Evolutionary conservation across 64 coral and sea anemone genomes (phyloP), one percentile per base, ranked within the genome.

Genomic region (Pachyseris speciosa): DNA sequence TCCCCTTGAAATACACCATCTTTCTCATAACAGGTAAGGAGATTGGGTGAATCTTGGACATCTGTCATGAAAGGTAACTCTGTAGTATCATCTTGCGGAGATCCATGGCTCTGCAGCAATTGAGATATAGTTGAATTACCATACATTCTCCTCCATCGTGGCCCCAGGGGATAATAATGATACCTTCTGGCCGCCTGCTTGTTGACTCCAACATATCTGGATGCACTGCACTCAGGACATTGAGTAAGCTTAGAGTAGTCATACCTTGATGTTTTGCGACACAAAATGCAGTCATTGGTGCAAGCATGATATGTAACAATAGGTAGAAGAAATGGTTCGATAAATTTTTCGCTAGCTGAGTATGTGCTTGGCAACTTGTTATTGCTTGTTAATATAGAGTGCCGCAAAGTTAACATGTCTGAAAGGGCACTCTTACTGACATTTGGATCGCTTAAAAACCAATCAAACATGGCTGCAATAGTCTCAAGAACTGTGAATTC

Each of bases 41-140:
- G 49, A 49, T 24, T 29, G 20, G 75, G 44, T 51, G 43, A 20
- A 28, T 79, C 29, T 51, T 79, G 75, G 42, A 79, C 44, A 45
- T 79, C 75, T 13, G 20, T 79, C 75, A 79, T 27, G 29, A 28
- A 15, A 15, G 9, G 29, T 51, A 44, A n/a, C 29, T 22, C 12
- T 25, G 42, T 25, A 51, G 51, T 30, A 71, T 69, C n/a, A 44
- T 55, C 84, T 26, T 47, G 37, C 16, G 33, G 25, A 55, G 9
- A 32, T 33, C 52, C 71, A 75, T 88, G 70, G 41, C 70, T 88
- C 68, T 88, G 86, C 15, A 89, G 86, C 16, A 89, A 27, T 89
- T 77, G 66, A 8, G 86, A 89, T 39, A 89, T 37, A 53, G 86
- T 89, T 42, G 72, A 22, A 63, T 63, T 27, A 34, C 86, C 55